A percentile compares a stretch with the other conserved stretches of the same genome.
Evolutionary conservation across 2,113 vertebrate species (phyloP).

Genomic region (Festucalex cinctus): DNA sequence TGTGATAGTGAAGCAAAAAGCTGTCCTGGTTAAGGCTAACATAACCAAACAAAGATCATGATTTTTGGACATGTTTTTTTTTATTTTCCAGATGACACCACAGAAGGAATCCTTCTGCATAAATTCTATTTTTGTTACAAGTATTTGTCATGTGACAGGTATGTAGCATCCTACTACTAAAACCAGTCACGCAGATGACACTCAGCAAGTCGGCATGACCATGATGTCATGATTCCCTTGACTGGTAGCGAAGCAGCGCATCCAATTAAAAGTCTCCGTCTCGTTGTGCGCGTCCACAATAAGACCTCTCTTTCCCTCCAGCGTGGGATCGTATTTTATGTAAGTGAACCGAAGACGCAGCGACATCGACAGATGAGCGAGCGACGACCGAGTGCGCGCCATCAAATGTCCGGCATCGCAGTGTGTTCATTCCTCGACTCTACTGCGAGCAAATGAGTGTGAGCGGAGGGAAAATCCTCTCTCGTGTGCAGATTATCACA

Average conservation of each 20-base stretch:
- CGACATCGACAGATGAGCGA: conserved; percentile 16
- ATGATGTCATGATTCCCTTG: conserved; percentile 59
- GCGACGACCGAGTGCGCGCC: too few relatives aligned
- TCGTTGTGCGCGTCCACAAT: conserved; percentile 27
- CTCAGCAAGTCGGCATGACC: conserved; percentile 24
- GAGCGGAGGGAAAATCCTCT: neutral
- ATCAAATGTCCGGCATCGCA: neutral
- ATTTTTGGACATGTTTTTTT: too few relatives aligned
- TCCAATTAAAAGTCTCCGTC: conserved; percentile 14
- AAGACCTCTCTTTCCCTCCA: conserved; percentile 31
- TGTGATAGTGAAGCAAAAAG: too few relatives aligned
- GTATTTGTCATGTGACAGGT: neutral
- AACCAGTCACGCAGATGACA: neutral
- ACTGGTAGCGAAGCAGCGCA: conserved; percentile 27
- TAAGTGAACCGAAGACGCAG: conserved; percentile 8
- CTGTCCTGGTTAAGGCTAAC: too few relatives aligned
- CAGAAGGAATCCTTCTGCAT: too few relatives aligned
- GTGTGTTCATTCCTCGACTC: neutral
- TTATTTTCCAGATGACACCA: too few relatives aligned
- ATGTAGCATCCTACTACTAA: neutral
- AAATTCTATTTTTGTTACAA: too few relatives aligned
- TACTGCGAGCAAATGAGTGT: conserved; percentile 5
- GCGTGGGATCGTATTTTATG: conserved; percentile 26
- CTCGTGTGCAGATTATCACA: conserved; percentile 12
- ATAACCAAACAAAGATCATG: too few relatives aligned